Conservation (phyloP, 2,797 vertebrate genomes). For the Taenioides sp. region DNA sequence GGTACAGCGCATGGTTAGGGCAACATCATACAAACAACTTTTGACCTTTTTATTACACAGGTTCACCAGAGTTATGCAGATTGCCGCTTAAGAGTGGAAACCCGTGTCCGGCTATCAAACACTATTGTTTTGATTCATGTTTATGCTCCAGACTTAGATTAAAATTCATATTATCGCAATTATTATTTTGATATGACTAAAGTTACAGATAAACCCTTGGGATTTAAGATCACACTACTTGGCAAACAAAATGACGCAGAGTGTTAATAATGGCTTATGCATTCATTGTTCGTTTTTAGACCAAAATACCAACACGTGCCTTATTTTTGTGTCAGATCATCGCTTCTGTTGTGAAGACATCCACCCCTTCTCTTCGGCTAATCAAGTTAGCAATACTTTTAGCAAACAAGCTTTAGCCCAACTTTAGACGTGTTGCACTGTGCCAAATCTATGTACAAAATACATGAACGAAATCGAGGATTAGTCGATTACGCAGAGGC, state of each 20-base stretch:
- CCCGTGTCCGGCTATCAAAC: too few species aligned
- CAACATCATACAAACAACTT: conserved; percentile 1
- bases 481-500: too few species aligned
- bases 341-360: neutral
- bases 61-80: neutral
- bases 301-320: neutral
- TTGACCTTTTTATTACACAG: neutral
- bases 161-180: neutral
- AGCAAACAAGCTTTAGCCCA: neutral
- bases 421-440: neutral
- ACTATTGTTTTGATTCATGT: too few species aligned
- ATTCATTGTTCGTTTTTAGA: too few species aligned
- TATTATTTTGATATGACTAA: neutral
- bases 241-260: neutral
- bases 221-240: neutral
- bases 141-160: neutral
- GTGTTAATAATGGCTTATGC: too few species aligned
- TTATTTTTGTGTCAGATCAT: neutral
- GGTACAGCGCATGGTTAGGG: conserved; percentile 1
- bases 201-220: neutral
- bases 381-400: neutral
- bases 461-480: neutral
- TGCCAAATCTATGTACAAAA: neutral
- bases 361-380: neutral
- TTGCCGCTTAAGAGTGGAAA: neutral